phyloP scores from a whole-genome alignment of 2,888 invertebrate species.

The Sepiola atlantica region DNA sequence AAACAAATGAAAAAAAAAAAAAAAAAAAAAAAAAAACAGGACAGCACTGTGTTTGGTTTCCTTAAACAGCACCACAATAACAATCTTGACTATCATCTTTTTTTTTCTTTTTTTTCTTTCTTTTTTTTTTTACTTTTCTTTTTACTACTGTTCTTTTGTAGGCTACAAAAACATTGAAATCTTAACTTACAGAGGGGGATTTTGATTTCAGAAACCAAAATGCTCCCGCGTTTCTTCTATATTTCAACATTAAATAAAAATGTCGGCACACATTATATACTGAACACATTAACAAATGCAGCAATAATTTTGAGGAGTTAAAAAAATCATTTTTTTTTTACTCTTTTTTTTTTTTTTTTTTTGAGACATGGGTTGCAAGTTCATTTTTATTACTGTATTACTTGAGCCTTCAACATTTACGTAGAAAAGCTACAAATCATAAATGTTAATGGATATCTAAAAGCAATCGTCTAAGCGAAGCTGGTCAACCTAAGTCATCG shows the following conservation, averaged over 20 bases:
- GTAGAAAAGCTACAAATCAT: background rate
- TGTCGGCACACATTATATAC: constrained; percentile 5
- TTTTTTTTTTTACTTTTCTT: background rate
- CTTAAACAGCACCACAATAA: constrained; percentile 8
- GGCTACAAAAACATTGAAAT: constrained; percentile 24
- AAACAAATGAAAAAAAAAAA: too few relatives aligned
- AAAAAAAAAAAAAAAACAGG: background rate
- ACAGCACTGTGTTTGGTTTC: background rate
- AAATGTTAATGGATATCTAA: background rate
- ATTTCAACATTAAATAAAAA: constrained; percentile 1
- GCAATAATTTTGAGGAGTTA: background rate
- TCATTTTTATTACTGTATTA: background rate
- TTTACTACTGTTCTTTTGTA: background rate
- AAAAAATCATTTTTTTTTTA: too few relatives aligned
- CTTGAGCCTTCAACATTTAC: constrained; percentile 16
- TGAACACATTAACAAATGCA: constrained; percentile 32
- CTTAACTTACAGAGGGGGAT: background rate
- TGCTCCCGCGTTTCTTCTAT: background rate
- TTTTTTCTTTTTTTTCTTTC: background rate
- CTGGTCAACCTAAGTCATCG: constrained; percentile 2
- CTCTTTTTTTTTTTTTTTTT: background rate
- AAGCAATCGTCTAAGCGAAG: background rate
- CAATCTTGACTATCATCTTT: constrained; percentile 1
- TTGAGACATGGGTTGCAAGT: background rate
- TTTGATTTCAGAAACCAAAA: background rate